Percentiles rank a stretch among this genome's conserved stretches.
Evolutionary conservation across 1,140 invertebrate genomes (phyloP).

Genomic region (Agraylea sexmaculata): DNA sequence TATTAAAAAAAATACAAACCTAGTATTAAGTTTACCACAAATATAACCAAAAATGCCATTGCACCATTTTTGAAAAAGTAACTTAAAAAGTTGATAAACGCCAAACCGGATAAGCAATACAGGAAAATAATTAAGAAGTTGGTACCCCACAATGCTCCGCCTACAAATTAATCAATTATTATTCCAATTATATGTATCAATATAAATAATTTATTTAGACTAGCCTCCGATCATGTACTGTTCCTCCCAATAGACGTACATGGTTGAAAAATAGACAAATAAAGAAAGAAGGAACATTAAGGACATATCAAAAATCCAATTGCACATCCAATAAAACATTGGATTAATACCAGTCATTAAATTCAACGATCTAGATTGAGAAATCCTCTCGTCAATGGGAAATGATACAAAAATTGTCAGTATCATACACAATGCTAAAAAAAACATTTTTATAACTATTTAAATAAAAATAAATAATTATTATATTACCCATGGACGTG

Average conservation of each 20-base stretch:
- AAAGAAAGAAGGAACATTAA: too few species aligned
- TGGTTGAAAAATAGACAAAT: too few species aligned
- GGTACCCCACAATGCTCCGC: too few species aligned
- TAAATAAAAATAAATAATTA: too few species aligned
- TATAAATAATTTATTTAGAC: too few species aligned
- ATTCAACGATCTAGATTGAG: conserved; percentile 50
- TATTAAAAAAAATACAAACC: conserved; percentile 24
- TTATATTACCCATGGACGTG: conserved; percentile 23
- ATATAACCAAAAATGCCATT: conserved; percentile 17
- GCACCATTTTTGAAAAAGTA: conserved; percentile 23
- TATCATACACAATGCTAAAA: conserved; percentile 22
- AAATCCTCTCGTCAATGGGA: conserved; percentile 31
- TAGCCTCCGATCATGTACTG: too few species aligned
- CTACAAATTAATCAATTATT: too few species aligned
- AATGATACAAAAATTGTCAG: conserved; percentile 38
- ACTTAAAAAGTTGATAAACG: conserved; percentile 25
- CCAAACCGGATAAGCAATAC: conserved; percentile 23
- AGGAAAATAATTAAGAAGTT: conserved; percentile 21
- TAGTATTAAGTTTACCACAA: conserved; percentile 23
- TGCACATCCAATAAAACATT: conserved; percentile 45
- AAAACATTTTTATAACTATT: too few species aligned
- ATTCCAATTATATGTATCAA: too few species aligned
- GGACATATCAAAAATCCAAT: too few species aligned
- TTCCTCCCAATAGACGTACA: too few species aligned
- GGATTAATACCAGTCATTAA: conserved; percentile 49